phyloP scores from a whole-genome alignment of 2,888 invertebrate species.

The Pyrochroa serraticornis region DNA sequence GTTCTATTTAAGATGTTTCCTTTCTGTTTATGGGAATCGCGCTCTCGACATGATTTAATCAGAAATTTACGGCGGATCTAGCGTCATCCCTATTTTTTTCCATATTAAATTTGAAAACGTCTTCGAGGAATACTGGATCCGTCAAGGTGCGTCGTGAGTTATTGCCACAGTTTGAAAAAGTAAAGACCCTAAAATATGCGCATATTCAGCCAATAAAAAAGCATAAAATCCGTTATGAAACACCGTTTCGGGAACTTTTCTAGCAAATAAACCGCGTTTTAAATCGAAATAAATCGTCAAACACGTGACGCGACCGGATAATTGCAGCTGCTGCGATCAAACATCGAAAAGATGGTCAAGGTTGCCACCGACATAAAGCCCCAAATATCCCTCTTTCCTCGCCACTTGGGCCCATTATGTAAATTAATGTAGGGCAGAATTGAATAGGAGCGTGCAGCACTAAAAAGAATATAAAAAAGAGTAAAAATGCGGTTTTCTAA shows the following conservation, averaged over 20 bases:
- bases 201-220: constrained; percentile 2
- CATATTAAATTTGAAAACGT: too few relatives aligned
- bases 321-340: constrained; percentile 35
- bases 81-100: too few relatives aligned
- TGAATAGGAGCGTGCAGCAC: constrained; percentile 41
- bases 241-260: constrained; percentile 15
- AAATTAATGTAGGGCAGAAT: constrained; percentile 43
- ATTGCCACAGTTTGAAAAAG: not conserved
- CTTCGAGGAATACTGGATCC: not conserved
- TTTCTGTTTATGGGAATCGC: too few relatives aligned
- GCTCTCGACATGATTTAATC: too few relatives aligned
- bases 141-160: constrained; percentile 6
- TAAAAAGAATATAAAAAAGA: constrained; percentile 37
- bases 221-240: constrained; percentile 28
- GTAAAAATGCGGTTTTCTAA: constrained; percentile 30
- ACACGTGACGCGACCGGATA: constrained; percentile 30
- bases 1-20: too few relatives aligned
- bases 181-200: not conserved
- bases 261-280: constrained; percentile 8
- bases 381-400: constrained; percentile 32
- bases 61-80: too few relatives aligned
- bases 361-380: constrained; percentile 20
- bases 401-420: constrained; percentile 43
- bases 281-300: constrained; percentile 19
- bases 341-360: constrained; percentile 29